phyloP scores from a whole-genome alignment of 2,113 vertebrate species.

The Corythoichthys intestinalis region DNA sequence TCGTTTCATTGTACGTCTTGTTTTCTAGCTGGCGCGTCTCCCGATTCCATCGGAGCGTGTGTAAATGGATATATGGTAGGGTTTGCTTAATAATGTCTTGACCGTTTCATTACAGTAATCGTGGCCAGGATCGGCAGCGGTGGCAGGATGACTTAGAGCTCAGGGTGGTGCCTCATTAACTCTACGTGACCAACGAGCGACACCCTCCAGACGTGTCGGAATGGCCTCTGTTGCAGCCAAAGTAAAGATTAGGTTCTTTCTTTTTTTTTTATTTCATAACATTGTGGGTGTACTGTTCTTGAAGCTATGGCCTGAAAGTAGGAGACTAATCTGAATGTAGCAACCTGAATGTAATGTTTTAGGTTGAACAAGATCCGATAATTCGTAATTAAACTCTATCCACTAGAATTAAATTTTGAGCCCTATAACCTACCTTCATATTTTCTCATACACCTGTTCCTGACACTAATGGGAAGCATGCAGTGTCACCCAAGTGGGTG shows the following conservation, averaged over 20 bases:
- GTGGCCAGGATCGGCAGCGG: slow-evolving; percentile 65
- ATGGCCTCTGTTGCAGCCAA: slow-evolving; percentile 61
- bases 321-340: not conserved
- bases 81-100: slow-evolving; percentile 78
- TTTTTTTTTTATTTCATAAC: slow-evolving; percentile 11
- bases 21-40: slow-evolving; percentile 14
- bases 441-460: not conserved
- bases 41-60: slow-evolving; percentile 38
- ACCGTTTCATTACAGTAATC: slow-evolving; percentile 82
- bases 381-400: not conserved
- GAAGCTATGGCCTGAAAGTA: not conserved
- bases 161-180: slow-evolving; percentile 77
- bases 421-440: not conserved
- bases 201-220: slow-evolving; percentile 71
- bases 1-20: slow-evolving; percentile 28
- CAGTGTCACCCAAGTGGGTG: not conserved
- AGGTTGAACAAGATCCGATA: no score
- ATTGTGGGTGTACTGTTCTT: not conserved
- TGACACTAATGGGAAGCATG: slow-evolving; percentile 6
- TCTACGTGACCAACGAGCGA: slow-evolving; percentile 62
- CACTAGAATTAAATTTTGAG: not conserved
- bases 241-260: slow-evolving; percentile 31
- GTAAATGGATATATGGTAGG: slow-evolving; percentile 37
- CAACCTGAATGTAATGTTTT: not conserved
- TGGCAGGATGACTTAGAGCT: slow-evolving; percentile 81